Evolutionary conservation across 2,113 vertebrate species (phyloP).

Genomic region (Melanostigma gelatinosum): DNA sequence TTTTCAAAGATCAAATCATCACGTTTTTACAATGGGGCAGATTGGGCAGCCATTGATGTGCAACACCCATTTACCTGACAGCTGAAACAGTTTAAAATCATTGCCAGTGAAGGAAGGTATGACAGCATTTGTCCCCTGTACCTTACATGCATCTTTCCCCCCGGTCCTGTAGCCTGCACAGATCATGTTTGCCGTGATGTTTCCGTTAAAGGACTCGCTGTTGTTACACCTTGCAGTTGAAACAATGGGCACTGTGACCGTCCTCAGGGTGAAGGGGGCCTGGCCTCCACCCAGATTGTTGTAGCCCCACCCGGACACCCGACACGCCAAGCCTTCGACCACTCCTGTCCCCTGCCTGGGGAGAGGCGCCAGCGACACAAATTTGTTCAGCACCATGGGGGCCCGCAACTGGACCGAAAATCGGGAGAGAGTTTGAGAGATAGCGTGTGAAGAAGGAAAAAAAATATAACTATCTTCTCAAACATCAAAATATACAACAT

Average conservation of each 20-base stretch:
- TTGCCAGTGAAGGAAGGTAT: not conserved
- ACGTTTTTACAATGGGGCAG: not conserved
- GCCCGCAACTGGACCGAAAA: constrained; percentile 72
- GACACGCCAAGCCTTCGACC: constrained; percentile 77
- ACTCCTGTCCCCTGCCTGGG: constrained; percentile 76
- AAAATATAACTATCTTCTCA: too few species aligned
- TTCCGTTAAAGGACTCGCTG: constrained; percentile 80
- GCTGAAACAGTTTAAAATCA: not conserved
- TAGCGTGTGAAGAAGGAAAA: not conserved
- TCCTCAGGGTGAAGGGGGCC: constrained; percentile 72
- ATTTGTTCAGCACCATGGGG: constrained; percentile 79
- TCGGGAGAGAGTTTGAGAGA: constrained; percentile 5
- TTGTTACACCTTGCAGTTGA: constrained; percentile 78
- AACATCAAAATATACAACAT: not conserved
- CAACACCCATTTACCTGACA: not conserved
- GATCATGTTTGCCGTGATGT: constrained; percentile 86
- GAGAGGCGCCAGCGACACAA: constrained; percentile 79
- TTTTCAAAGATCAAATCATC: constrained; percentile 25
- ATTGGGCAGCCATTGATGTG: not conserved
- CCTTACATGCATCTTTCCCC: constrained; percentile 85
- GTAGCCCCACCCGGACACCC: constrained; percentile 85
- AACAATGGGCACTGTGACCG: constrained; percentile 80
- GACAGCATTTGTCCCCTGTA: constrained; percentile 25
- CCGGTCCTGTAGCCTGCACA: constrained; percentile 80
- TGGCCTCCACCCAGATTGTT: constrained; percentile 59